Evolutionary conservation across 1,140 invertebrate species (phyloP), one percentile per base, ranked within the genome.

Genomic region (Bombus difficillimus): DNA sequence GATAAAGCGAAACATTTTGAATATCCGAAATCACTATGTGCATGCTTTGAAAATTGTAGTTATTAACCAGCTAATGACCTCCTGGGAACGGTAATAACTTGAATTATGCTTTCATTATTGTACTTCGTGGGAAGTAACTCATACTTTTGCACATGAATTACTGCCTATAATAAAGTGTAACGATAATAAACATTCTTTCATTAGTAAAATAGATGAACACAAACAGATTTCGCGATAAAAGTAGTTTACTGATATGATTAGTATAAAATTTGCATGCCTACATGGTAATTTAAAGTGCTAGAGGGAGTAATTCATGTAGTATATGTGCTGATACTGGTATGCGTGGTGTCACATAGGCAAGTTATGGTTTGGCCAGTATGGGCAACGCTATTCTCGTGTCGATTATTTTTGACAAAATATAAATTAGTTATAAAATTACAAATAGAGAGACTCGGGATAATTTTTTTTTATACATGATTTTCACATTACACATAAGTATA

Each of bases 241-340:
- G 13, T 34, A 79, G 41, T 43, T 81, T 43, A 59, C 2, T 43
- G 41, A 62, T 68, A 43, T 32, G 62, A 75, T 74, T 69, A 71
- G 77, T 78, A 59, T 78, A 78, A 78, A 78, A 84, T 62, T 78
- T 77, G 0, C 74, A 37, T 66, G 3, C 4, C 13, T 34, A 37
- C 28, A 1, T 2, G 74, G 37, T 34, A 71, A 84, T 84, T 78
- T 69, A 25, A 78, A n/a, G 47, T 41, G 28, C 6, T 43, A n/a
- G 59, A 71, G n/a, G 64, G 62, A 57, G 34, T 78, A 77, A 83
- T 83, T 76, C 34, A 41, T 66, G 57, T 75, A 12, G 57, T 37
- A 6, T 41, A 66, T 41, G 39, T 12, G 37, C 39, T 2, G 37
- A 47, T 82, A 41, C 57, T 82, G 74, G 74, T 74, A 66, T 53